These are phyloP conservation scores for Pterobdella sp. DNA, from an alignment of 2,888 invertebrate species.

Conservation along the genomic window DNA sequence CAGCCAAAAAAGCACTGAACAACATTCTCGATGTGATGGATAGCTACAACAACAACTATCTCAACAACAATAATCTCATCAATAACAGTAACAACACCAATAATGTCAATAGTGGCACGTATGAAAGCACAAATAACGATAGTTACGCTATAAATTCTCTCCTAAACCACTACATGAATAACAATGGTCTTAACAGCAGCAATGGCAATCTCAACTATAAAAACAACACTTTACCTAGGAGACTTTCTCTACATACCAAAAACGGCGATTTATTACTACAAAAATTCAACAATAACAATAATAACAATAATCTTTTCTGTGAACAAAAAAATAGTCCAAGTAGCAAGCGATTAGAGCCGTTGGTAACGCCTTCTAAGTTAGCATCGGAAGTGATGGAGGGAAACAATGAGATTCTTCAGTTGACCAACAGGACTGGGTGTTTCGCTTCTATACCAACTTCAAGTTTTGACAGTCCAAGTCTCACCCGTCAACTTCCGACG, in stretches of 20 bases:
- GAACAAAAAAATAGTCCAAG: neutral
- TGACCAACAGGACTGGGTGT: conserved; percentile 17
- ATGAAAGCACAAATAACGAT: neutral
- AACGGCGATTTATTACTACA: neutral
- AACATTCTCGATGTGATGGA: conserved; percentile 3
- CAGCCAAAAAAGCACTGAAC: conserved; percentile 8
- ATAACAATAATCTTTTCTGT: neutral
- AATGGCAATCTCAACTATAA: neutral
- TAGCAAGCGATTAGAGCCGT: neutral
- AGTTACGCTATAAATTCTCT: conserved; percentile 8
- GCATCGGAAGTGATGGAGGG: neutral
- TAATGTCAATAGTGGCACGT: neutral
- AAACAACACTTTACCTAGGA: neutral
- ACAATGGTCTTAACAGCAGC: neutral
- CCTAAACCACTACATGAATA: conserved; percentile 2
- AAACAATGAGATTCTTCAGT: conserved; percentile 15
- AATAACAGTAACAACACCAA: conserved; percentile 16
- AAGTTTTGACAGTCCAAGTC: neutral
- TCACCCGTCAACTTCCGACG: neutral
- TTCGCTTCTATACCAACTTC: conserved; percentile 20
- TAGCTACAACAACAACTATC: conserved; percentile 23
- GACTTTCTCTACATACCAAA: neutral
- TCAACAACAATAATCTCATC: conserved; percentile 17
- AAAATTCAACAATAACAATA: neutral
- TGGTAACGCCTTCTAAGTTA: neutral